Base-by-base conservation (phyloP, 2,113 vertebrate genomes). In the Erythrocercus mccallii region DNA sequence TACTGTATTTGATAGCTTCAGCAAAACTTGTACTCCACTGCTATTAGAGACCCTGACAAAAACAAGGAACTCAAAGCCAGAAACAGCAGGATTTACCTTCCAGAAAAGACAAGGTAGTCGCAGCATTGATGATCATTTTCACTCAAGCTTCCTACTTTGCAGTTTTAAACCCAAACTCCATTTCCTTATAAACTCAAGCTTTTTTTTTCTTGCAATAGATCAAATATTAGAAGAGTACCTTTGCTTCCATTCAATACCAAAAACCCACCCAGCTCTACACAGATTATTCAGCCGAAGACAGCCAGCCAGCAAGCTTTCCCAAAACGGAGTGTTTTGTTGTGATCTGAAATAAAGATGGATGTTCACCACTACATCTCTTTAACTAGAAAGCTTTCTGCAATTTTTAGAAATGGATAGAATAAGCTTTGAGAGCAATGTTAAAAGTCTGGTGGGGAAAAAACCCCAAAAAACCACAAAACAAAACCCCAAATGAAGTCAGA, bases 371-470 rank as follows among this genome's bases (percentile, higher is more conserved):
- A 57, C 14, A 69, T 13, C 40, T 31, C 94, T 42, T 48, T 37
- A 86, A 53, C 23, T 20, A 33, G 17, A 25, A 70, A 73, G 47
- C 17, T 40, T 33, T 28, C 61, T 58, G 14, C 7, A n/a, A 44
- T 30, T 37, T 71, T 69, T 44, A 69, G 8, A 48, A 73, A 65
- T 12, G 19, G 15, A 42, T 2, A 51, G 28, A 70, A 20, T 9
- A 50, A 88, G 23, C 61, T 69, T 58, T n/a, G 12, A 86, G 28
- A 80, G 37, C 62, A 48, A 53, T 2, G 8, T 10, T 60, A 90
- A 79, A 72, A 60, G 45, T 21, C 61, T 5, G 11, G 5, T 16
- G 3, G 0, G 0, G 5, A 15, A 40, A 5, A 7, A 38, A 62
- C 11, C 20, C 27, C 15, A 54, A 31, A 31, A 51, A 24, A 8